Evolutionary conservation across 2,888 invertebrate species (phyloP).

Genomic region (Teleogryllus oceanicus): DNA sequence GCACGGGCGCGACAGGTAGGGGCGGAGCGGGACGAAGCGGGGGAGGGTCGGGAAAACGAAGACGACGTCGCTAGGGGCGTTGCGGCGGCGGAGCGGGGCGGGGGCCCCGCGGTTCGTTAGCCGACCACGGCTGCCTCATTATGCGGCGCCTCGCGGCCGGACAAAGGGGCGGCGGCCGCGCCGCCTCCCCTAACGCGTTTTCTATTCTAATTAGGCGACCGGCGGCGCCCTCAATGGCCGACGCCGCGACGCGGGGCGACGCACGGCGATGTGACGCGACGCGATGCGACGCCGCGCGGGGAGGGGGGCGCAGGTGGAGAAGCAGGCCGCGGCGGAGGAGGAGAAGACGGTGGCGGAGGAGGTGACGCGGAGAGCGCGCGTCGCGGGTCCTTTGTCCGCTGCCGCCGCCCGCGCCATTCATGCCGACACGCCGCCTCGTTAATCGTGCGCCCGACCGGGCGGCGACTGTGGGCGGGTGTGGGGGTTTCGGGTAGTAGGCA

Average conservation of each 20-base stretch:
- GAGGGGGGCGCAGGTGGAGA: neutral
- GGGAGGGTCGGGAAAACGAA: no score
- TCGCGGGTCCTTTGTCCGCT: neutral
- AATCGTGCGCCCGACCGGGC: neutral
- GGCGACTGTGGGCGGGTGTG: neutral
- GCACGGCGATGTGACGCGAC: neutral
- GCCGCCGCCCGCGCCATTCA: constrained; percentile 8
- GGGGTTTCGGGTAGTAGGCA: neutral
- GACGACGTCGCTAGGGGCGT: no score
- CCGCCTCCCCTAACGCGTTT: neutral
- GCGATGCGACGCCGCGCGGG: neutral
- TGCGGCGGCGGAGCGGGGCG: neutral
- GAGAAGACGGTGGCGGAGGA: neutral
- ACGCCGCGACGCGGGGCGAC: neutral
- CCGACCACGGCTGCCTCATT: neutral
- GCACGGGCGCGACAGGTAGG: no score
- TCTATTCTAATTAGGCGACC: neutral
- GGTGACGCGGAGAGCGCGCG: neutral
- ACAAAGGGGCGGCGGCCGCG: constrained; percentile 18
- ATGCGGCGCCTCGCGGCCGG: constrained; percentile 9
- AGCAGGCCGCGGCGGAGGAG: neutral
- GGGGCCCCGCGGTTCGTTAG: neutral
- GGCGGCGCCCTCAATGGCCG: neutral
- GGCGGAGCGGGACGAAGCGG: no score
- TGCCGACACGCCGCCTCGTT: constrained; percentile 1